Percentiles rank a stretch among this genome's conserved stretches.
Evolutionary conservation across 1,140 invertebrate genomes (phyloP).

Genomic region (Halesus radiatus): DNA sequence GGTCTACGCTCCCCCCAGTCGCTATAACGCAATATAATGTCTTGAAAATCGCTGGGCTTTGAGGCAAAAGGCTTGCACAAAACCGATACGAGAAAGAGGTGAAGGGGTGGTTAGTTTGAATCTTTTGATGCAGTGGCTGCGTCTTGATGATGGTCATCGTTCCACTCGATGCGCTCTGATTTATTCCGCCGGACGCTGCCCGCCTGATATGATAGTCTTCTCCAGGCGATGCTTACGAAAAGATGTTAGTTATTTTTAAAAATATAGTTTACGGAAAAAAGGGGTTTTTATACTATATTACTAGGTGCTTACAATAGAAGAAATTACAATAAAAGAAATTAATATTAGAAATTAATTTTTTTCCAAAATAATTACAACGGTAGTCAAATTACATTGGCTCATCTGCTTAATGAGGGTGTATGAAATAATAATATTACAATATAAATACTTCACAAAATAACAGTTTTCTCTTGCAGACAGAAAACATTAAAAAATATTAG

Average conservation of each 20-base stretch:
- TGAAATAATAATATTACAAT: too few species aligned
- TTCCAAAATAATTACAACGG: too few species aligned
- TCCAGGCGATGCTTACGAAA: background rate
- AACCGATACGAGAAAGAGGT: background rate
- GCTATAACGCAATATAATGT: constrained; percentile 11
- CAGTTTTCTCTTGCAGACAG: too few species aligned
- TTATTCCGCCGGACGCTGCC: background rate
- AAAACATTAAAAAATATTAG: too few species aligned
- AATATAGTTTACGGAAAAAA: too few species aligned
- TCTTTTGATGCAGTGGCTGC: background rate
- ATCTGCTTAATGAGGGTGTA: too few species aligned
- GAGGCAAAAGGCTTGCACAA: background rate
- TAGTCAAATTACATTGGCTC: too few species aligned
- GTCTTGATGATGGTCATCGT: background rate
- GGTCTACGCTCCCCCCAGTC: background rate
- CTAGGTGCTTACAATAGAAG: too few species aligned
- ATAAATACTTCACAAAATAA: too few species aligned
- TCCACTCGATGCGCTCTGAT: constrained; percentile 4
- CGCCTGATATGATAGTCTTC: background rate
- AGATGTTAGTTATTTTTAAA: background rate
- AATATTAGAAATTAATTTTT: too few species aligned
- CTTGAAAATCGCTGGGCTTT: constrained; percentile 4
- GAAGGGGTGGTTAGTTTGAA: background rate
- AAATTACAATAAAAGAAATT: too few species aligned
- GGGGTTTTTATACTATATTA: too few species aligned